Percentiles rank a stretch among this genome's conserved stretches.
Evolutionary conservation across 2,888 invertebrate species (phyloP).

Genomic region (Callosobruchus maculatus): DNA sequence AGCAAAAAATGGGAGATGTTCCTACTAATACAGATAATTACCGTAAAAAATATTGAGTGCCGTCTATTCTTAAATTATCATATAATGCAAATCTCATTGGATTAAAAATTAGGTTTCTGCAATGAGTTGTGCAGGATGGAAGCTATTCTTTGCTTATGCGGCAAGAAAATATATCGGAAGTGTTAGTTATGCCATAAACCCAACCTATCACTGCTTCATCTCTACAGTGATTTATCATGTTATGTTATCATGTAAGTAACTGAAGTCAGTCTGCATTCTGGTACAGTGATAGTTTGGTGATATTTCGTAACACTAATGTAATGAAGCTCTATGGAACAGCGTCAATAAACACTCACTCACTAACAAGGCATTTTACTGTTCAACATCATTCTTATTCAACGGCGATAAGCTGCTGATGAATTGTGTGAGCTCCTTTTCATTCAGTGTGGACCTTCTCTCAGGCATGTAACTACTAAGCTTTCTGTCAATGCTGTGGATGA

Average conservation of each 20-base stretch:
- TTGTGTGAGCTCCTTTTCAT: conserved; percentile 41
- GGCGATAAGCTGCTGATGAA: conserved; percentile 28
- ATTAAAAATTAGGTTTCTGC: no score
- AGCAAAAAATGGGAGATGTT: no score
- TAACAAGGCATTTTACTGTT: background rate
- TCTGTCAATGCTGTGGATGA: conserved; percentile 32
- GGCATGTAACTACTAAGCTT: conserved; percentile 39
- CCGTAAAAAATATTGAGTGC: no score
- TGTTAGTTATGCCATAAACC: no score
- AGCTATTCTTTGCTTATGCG: background rate
- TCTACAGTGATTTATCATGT: no score
- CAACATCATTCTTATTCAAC: conserved; percentile 1
- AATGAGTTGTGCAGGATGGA: background rate
- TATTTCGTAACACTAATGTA: no score
- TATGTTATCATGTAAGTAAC: no score
- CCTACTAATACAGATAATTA: no score
- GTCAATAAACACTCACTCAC: background rate
- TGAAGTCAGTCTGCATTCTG: background rate
- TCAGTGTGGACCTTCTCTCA: conserved; percentile 32
- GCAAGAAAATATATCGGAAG: background rate
- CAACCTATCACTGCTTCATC: no score
- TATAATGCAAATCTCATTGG: no score
- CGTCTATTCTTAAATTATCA: no score
- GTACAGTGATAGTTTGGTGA: background rate
- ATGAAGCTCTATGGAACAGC: no score